A percentile compares a stretch with the other conserved stretches of the same genome.
These are phyloP conservation scores for Chelmon rostratus DNA, from an alignment of 2,797 vertebrate genomes.

Conservation along the genomic window DNA sequence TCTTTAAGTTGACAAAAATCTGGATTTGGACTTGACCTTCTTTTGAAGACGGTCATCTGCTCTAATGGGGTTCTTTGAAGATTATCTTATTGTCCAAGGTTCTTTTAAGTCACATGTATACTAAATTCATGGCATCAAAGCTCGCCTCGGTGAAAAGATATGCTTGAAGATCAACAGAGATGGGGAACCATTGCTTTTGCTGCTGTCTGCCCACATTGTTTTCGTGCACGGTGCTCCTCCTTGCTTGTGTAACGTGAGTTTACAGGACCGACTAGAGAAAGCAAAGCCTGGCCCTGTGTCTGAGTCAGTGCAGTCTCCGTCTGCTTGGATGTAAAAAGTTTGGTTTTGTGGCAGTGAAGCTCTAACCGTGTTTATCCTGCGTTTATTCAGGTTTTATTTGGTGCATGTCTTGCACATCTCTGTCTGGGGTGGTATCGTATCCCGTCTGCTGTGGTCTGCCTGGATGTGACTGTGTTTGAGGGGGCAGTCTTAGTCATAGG, in stretches of 20 bases:
- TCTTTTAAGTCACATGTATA: slow-evolving; percentile 60
- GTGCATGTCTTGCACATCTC: slow-evolving; percentile 51
- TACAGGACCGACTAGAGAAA: slow-evolving; percentile 44
- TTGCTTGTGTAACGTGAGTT: slow-evolving; percentile 51
- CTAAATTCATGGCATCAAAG: slow-evolving; percentile 62
- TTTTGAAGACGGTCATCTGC: slow-evolving; percentile 66
- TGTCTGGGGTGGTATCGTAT: slow-evolving; percentile 43
- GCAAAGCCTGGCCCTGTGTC: slow-evolving; percentile 49
- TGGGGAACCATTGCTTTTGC: slow-evolving; percentile 29
- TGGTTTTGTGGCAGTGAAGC: slow-evolving; percentile 56
- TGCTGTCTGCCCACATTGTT: slow-evolving; percentile 42
- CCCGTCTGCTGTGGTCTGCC: slow-evolving; percentile 21
- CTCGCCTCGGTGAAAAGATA: slow-evolving; percentile 34
- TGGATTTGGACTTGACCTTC: slow-evolving; percentile 68
- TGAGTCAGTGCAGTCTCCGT: slow-evolving; percentile 51
- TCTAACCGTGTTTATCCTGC: slow-evolving; percentile 61
- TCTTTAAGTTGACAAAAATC: slow-evolving; percentile 54
- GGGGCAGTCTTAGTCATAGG: slow-evolving; percentile 45
- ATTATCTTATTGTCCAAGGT: slow-evolving; percentile 66
- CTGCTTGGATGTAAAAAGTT: slow-evolving; percentile 39
- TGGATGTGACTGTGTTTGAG: slow-evolving; percentile 49
- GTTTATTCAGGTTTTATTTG: slow-evolving; percentile 66
- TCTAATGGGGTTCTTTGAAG: slow-evolving; percentile 73
- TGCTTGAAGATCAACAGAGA: slow-evolving; percentile 38
- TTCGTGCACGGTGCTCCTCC: slow-evolving; percentile 36